Percentiles rank a stretch among this genome's conserved stretches.
Evolutionary conservation across 2,797 vertebrate genomes (phyloP).

Genomic region (Aselliscus stoliczkanus): DNA sequence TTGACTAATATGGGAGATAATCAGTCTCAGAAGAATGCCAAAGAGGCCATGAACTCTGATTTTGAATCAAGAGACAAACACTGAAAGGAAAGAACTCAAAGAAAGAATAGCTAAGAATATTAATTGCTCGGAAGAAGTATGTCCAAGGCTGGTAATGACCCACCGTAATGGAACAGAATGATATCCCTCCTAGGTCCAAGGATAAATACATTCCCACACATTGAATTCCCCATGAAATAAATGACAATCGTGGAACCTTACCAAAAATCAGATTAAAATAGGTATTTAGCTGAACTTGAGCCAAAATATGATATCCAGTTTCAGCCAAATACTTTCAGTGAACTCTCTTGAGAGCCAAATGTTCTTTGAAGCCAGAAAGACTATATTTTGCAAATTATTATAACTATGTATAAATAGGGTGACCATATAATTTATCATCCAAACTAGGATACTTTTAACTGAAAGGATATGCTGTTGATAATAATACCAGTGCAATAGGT

Average conservation of each 20-base stretch:
- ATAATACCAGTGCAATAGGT: background rate
- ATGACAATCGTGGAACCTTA: conserved; percentile 47
- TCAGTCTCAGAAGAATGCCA: background rate
- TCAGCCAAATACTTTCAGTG: conserved; percentile 65
- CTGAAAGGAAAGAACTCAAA: background rate
- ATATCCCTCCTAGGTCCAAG: background rate
- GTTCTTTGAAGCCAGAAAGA: conserved; percentile 52
- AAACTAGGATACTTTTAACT: background rate
- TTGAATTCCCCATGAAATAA: conserved; percentile 48
- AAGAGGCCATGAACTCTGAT: background rate
- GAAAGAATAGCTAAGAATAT: background rate
- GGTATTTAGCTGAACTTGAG: conserved; percentile 48
- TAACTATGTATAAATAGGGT: conserved; percentile 23
- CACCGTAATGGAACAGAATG: background rate
- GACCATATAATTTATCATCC: conserved; percentile 26
- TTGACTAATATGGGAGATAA: conserved; percentile 13
- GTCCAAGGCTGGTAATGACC: background rate
- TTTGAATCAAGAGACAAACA: background rate
- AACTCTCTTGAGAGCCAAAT: conserved; percentile 53
- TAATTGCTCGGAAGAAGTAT: conserved; percentile 1
- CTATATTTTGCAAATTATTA: conserved; percentile 27
- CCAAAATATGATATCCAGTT: conserved; percentile 59
- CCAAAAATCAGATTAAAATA: conserved; percentile 63
- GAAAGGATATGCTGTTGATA: background rate
- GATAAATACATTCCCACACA: background rate